phyloP scores from a whole-genome alignment of 1,140 invertebrate species.

The Drosophila santomea region DNA sequence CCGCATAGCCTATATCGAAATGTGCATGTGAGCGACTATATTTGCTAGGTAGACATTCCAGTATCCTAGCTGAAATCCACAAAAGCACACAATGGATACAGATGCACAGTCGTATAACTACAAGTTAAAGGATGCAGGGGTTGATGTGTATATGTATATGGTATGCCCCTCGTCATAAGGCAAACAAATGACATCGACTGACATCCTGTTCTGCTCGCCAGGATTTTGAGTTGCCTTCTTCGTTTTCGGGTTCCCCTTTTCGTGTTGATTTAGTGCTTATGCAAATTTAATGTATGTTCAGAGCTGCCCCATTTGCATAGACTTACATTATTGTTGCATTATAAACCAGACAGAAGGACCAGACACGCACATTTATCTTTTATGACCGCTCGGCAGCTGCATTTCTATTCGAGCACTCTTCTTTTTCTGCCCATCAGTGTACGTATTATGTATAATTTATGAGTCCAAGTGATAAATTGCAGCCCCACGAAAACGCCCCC shows the following conservation, averaged over 20 bases:
- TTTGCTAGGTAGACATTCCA: constrained; percentile 30
- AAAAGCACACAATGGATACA: constrained; percentile 23
- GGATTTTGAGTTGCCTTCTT: constrained; percentile 20
- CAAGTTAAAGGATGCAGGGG: neutral
- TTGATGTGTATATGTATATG: neutral
- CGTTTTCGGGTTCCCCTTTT: constrained; percentile 45
- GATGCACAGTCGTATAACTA: constrained; percentile 9
- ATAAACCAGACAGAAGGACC: constrained; percentile 59
- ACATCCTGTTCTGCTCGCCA: constrained; percentile 34
- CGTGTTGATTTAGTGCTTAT: constrained; percentile 82
- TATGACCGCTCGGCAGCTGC: constrained; percentile 38
- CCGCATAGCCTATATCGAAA: neutral
- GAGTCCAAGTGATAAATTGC: constrained; percentile 68
- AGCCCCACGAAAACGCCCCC: constrained; percentile 22
- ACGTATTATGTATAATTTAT: constrained; percentile 71
- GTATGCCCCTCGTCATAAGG: constrained; percentile 41
- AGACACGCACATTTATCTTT: constrained; percentile 52
- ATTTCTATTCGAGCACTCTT: constrained; percentile 14
- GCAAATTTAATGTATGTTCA: constrained; percentile 79
- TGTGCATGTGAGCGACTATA: constrained; percentile 1
- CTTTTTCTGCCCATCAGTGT: constrained; percentile 48
- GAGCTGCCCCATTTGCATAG: constrained; percentile 66
- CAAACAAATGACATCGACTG: constrained; percentile 56
- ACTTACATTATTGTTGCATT: constrained; percentile 79
- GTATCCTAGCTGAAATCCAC: constrained; percentile 5